Base-by-base conservation (phyloP, 2,797 vertebrate genomes). In the Centroberyx gerrardi region DNA sequence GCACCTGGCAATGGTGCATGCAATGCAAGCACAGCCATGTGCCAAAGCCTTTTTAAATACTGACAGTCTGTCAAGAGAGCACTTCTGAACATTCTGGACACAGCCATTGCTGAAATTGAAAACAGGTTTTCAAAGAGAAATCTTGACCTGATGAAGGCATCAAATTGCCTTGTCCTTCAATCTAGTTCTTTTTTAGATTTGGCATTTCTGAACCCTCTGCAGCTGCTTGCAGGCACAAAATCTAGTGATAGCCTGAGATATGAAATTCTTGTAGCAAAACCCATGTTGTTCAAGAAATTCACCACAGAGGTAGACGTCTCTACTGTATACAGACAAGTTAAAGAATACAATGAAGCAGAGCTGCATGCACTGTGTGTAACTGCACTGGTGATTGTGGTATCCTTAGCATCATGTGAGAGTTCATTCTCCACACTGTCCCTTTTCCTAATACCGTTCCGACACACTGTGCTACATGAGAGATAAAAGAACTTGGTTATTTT, bases 311-410 rank as follows among this genome's bases (percentile, higher is more conserved):
- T 28, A 61, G 51, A 78, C 63, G 53, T 74, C 29, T 70, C 52
- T 29, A 31, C 44, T 56, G 48, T 64, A 27, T 74, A 62, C 58
- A 67, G 68, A 65, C n/a, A 61, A 9, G 14, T 84, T n/a, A 61
- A 76, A 33, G 53, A 36, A 10, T 61, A 71, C 1, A 65, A 70
- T 31, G 49, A 73, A 64, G 8, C 66, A 13, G 60, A 7, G 58
- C 55, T 71, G 58, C 33, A 62, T 53, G 55, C 52, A 60, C 42
- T 52, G 42, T 53, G 71, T 60, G 38, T 38, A 60, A 81, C 53
- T 62, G 54, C 48, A 15, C 48, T 65, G 13, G 77, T 78, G 10
- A 72, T 68, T 62, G 65, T 62, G 22, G 28, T 70, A 18, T 82
- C 67, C 22, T 22, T 1, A 22, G 22, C 22, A 22, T 22, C 22